Evolutionary conservation across 2,797 vertebrate genomes (phyloP).

Genomic region (Ctenosaura bakeri): DNA sequence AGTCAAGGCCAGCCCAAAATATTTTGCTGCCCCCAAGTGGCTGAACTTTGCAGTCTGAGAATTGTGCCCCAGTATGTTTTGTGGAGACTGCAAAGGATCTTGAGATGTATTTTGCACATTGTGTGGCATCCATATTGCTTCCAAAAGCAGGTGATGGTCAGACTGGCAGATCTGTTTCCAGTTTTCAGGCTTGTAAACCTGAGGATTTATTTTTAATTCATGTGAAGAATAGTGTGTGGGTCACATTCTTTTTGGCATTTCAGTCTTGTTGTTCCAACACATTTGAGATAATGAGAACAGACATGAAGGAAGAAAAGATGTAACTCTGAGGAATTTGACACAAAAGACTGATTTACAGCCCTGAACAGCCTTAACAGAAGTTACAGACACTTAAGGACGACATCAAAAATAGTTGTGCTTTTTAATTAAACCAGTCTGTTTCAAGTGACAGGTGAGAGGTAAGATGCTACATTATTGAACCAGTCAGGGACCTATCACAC

Average conservation of each 20-base stretch:
- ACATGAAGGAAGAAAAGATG: neutral
- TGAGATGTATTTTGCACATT: neutral
- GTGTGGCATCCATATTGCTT: neutral
- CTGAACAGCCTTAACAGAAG: conserved; percentile 27
- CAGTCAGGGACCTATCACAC: neutral
- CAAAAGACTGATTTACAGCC: neutral
- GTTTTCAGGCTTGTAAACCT: neutral
- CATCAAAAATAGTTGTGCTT: neutral
- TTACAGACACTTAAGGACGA: neutral
- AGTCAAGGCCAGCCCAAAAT: neutral
- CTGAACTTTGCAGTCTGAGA: neutral
- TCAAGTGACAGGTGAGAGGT: neutral
- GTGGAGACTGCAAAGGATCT: neutral
- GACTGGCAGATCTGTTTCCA: neutral
- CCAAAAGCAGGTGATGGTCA: neutral
- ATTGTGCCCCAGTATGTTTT: neutral
- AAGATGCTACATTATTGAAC: conserved; percentile 33
- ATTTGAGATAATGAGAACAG: neutral
- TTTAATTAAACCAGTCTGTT: neutral
- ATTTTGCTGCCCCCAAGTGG: neutral
- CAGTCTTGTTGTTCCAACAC: neutral
- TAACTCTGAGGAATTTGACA: neutral
- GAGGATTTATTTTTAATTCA: neutral
- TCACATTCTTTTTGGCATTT: neutral
- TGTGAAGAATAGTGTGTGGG: neutral